A percentile compares a stretch with the other conserved stretches of the same genome.
These are phyloP conservation scores for Dicrostonyx torquatus DNA, from an alignment of 2,797 vertebrate species.

Conservation along the genomic window DNA sequence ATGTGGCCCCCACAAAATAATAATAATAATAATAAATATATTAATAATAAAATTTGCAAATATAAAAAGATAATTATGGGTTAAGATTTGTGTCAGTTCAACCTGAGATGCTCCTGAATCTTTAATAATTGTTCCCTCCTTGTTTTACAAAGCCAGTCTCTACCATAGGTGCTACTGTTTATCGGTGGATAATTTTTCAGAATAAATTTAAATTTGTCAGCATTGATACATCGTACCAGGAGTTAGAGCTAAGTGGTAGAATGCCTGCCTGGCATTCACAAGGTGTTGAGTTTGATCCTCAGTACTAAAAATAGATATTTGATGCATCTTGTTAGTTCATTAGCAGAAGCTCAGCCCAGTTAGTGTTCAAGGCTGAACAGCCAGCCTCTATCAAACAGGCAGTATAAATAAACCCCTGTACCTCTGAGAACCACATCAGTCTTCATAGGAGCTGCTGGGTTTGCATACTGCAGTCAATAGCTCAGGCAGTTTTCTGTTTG, in stretches of 20 bases:
- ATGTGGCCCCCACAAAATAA: not conserved
- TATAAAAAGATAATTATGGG: not conserved
- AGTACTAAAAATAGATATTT: not conserved
- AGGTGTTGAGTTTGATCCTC: not conserved
- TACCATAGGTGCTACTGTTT: not conserved
- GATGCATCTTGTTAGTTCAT: not conserved
- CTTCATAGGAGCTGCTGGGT: slow-evolving; percentile 64
- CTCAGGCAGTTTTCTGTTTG: slow-evolving; percentile 56
- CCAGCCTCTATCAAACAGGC: slow-evolving; percentile 8
- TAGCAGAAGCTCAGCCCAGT: not conserved
- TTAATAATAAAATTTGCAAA: not conserved
- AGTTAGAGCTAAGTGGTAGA: not conserved
- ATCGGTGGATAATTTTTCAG: not conserved
- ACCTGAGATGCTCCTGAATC: not conserved
- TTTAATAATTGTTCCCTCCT: not conserved
- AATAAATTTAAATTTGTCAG: not conserved
- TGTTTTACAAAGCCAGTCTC: not conserved
- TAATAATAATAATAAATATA: not conserved
- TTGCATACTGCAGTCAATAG: slow-evolving; percentile 41
- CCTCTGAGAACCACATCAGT: slow-evolving; percentile 31
- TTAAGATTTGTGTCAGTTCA: not conserved
- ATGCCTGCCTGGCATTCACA: not conserved
- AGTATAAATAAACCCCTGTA: not conserved
- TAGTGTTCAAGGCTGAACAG: not conserved
- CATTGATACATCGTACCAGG: not conserved